Percentiles rank a stretch among this genome's conserved stretches.
Evolutionary conservation across 2,113 vertebrate genomes (phyloP).

Genomic region (Microcebus murinus): DNA sequence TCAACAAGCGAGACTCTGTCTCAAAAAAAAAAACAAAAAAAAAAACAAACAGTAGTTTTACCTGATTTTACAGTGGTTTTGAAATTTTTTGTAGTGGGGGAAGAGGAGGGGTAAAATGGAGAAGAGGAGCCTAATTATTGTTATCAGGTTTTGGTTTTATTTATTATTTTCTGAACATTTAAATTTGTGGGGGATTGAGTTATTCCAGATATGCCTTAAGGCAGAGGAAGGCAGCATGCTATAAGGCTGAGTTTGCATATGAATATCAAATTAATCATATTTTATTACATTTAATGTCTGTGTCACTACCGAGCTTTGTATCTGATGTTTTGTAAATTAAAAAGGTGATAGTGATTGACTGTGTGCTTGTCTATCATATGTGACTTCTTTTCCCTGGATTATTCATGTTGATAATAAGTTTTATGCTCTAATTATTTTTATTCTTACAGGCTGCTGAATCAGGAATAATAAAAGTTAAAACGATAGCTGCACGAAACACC

Average conservation of each 20-base stretch:
- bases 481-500: slow-evolving; percentile 95
- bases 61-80: background rate
- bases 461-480: slow-evolving; percentile 99
- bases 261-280: background rate
- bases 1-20: too few relatives aligned
- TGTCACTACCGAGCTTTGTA: slow-evolving; percentile 8
- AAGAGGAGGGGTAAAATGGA: background rate
- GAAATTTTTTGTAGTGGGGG: background rate
- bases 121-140: slow-evolving; percentile 18
- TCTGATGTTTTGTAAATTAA: slow-evolving; percentile 46
- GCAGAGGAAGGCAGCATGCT: background rate
- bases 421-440: slow-evolving; percentile 76
- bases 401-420: slow-evolving; percentile 45
- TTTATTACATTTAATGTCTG: slow-evolving; percentile 27
- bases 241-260: background rate
- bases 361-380: background rate
- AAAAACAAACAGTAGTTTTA: slow-evolving; percentile 31
- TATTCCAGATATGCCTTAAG: background rate
- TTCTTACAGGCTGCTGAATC: slow-evolving; percentile 96
- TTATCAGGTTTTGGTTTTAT: background rate
- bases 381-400: slow-evolving; percentile 66
- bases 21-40: too few relatives aligned
- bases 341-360: slow-evolving; percentile 39
- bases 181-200: background rate
- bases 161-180: slow-evolving; percentile 23